Evolutionary conservation across 2,888 invertebrate species (phyloP).

Genomic region (Teleogryllus oceanicus): DNA sequence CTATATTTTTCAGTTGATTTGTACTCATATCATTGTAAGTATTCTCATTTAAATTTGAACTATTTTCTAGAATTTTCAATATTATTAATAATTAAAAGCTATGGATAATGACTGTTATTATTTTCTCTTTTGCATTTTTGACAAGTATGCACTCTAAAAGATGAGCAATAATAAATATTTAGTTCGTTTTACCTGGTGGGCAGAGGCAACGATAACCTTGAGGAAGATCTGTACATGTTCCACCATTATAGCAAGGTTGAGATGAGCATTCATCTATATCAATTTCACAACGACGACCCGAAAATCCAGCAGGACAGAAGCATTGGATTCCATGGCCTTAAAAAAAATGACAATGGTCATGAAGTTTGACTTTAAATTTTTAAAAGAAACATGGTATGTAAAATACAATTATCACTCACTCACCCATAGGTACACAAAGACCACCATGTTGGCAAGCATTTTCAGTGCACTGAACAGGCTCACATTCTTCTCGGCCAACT

Average conservation of each 20-base stretch:
- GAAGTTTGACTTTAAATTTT: too few relatives aligned
- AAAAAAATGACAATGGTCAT: neutral
- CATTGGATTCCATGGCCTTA: conserved; percentile 78
- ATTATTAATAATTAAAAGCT: too few relatives aligned
- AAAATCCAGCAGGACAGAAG: conserved; percentile 92
- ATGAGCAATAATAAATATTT: neutral
- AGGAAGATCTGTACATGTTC: conserved; percentile 84
- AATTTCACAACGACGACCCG: conserved; percentile 87
- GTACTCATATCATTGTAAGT: too few relatives aligned
- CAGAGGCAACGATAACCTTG: conserved; percentile 92
- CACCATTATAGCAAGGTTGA: conserved; percentile 90
- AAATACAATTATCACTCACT: conserved; percentile 25
- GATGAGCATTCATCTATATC: conserved; percentile 95
- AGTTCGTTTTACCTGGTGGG: conserved; percentile 54
- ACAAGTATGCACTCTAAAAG: neutral
- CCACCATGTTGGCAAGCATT: conserved; percentile 89
- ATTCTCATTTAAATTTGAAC: too few relatives aligned
- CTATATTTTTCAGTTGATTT: too few relatives aligned
- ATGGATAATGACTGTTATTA: neutral
- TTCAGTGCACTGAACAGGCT: conserved; percentile 80
- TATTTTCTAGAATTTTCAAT: too few relatives aligned
- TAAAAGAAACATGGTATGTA: neutral
- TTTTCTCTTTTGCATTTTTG: neutral
- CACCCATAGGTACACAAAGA: conserved; percentile 77
- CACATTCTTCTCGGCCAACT: conserved; percentile 79